Evolutionary conservation across 2,888 invertebrate genomes (phyloP), one percentile per base, ranked within the genome.

Genomic region (Mythimna albipuncta): DNA sequence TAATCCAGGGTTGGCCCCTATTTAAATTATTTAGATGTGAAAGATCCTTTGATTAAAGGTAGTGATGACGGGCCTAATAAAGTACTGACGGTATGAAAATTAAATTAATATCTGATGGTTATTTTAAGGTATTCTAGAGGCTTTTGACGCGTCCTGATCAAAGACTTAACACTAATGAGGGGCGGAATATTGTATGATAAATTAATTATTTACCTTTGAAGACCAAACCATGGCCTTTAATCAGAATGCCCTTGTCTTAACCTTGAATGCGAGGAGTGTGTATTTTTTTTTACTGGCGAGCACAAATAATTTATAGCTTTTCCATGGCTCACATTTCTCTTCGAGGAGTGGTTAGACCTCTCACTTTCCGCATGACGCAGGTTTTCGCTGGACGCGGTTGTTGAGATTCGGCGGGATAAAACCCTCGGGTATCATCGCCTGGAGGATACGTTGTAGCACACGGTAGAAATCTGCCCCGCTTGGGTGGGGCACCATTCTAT

Each of bases 11-110:
- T 57, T 52, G 69, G 63, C 26, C 67, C 26, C 58, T 73, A 75
- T 78, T 80, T 79, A 63, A 86, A 84, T 87, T 80, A 87, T 87
- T 85, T 80, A 83, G 80, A 68, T 62, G 68, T 32, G 69, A 47
- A 72, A 32, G 67, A 50, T 71, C 75, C 80, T 87, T 84, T 82
- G 82, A 82, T 79, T 76, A 72, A 58, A 67, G 68, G 61, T 64
- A 16, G 68, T 78, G 76, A 68, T 74, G 79, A 76, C 72, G 74
- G 64, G 21, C 59, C 54, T 59, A 58, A 7, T n/a, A n/a, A 52
- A 52, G 26, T 55, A 67, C 69, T 57, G 69, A 55, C 44, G 61
- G 64, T 63, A 66, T 70, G 75, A 69, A 84, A 69, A 83, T 84
- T 79, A 72, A 69, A 81, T 84, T 82, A 81, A 75, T 75, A 82